Evolutionary conservation across 2,888 invertebrate genomes (phyloP), one percentile per base, ranked within the genome.

Genomic region (Ichneumon xanthorius): DNA sequence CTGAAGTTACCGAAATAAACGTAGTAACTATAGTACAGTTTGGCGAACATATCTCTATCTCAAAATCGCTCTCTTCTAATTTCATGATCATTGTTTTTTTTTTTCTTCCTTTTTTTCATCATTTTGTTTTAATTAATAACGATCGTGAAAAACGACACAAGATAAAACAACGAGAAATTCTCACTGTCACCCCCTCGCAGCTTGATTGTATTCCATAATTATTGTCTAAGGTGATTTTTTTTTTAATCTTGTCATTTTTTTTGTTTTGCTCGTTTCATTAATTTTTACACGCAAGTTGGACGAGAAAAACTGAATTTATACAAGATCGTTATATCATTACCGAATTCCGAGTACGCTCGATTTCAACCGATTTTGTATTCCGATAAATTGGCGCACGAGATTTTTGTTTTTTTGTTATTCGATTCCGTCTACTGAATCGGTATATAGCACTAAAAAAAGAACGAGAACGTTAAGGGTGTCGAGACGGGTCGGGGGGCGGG

Each of bases 201-300:
- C 84, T 81, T 67, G 83, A 86, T 80, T 79, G 85, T 81, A 83
- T 87, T 86, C 67, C 77, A 82, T 86, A 83, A 87, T 87, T 87
- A 87, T 87, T 87, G 87, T 87, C 87, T 85, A 84, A 84, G 71
- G 83, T 85, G 75, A 83, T n/a, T 87, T 82, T 63, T 85, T 84
- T 82, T 68, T 78, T 50, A 45, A 77, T 55, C 72, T 82, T 53
- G 72, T 58, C 19, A 16, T 71, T 48, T 68, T 71, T 6, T 58
- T 55, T 14, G 14, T 37, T 61, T 26, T 70, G 65, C 63, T 58
- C 80, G 14, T 67, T 48, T 72, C 53, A 71, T 48, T 30, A 58
- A 11, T 22, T 19, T 45, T 67, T 67, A 22, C 16, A 53, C 48
- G 22, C 40, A 63, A 61, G 68, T 68, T 73, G 37, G 61, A 63